Evolutionary conservation across 2,797 vertebrate species (phyloP), one percentile per base, ranked within the genome.

Genomic region (Syngnathus rostellatus): DNA sequence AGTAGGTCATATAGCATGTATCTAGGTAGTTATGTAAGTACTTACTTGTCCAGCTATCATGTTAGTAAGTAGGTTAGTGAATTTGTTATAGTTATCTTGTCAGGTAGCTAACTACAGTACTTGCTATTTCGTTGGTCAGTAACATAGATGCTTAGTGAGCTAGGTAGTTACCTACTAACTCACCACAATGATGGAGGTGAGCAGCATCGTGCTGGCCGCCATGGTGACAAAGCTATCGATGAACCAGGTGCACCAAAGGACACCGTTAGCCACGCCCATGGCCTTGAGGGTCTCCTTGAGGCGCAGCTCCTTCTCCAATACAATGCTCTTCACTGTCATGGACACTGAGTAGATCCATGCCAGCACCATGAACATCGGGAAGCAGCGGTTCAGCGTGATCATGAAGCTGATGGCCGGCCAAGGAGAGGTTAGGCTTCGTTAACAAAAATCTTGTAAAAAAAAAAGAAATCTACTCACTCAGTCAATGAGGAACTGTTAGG

Each of bases 261-360:
- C 92, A 0, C 89, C 87, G 5, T 91, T 95, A 57, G 88, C 82
- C n/a, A 99, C 85, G 11, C 97, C 94, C 83, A 96, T 93, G 81
- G 91, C 92, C 86, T 95, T 98, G 80, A 99, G 87, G 0, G 92
- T 95, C 80, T 99, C 95, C 79, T 95, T 97, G 72, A 99, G 89
- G 53, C 92, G 92, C 84, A 93, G 83, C 85, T 98, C 96, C 79
- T 98, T 99, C 83, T 99, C 96, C 73, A 98, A 88, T 62, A 99
- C 94, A 0, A 99, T 95, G 76, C 91, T 90, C 85, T 99, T 98
- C 68, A 98, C 94, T 0, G 66, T 93, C 95, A 97, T 97, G 79
- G 96, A 97, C 66, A 97, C 92, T 0, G 95, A 96, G 84, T 96
- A 98, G 81, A 98, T 91, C 96, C 96, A 99, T n/a, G 96, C 93